A percentile compares a stretch with the other conserved stretches of the same genome.
Conservation (phyloP, 2,797 vertebrate genomes). For the Pithecia hirsuta region DNA sequence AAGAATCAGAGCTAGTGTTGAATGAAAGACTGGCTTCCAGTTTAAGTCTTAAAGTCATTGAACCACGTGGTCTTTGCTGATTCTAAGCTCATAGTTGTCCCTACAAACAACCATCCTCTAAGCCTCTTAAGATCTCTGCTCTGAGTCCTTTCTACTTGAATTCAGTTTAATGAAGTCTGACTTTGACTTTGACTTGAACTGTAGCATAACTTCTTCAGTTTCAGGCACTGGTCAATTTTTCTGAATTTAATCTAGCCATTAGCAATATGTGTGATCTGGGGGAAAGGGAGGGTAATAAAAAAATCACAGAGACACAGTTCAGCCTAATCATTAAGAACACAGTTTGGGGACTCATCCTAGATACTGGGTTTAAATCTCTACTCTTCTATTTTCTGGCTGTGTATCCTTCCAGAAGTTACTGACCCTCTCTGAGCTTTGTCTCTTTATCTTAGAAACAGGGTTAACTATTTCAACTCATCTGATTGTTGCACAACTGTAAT, state of each 20-base stretch:
- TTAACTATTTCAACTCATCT: constrained; percentile 23
- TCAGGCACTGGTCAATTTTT: neutral
- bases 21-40: neutral
- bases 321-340: neutral
- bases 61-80: neutral
- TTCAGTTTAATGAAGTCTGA: neutral
- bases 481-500: constrained; percentile 8
- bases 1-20: neutral
- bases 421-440: constrained; percentile 11
- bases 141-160: neutral
- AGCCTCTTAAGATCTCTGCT: neutral
- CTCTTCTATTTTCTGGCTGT: constrained; percentile 18
- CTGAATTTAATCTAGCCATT: neutral
- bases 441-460: constrained; percentile 7
- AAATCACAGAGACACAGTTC: neutral
- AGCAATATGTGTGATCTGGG: neutral
- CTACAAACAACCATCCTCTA: neutral
- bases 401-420: constrained; percentile 35
- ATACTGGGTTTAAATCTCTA: neutral
- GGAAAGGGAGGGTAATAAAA: neutral
- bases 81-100: neutral
- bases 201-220: neutral
- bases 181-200: neutral
- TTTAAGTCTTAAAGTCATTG: neutral
- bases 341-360: neutral